Percentiles rank a stretch among this genome's conserved stretches.
These are phyloP conservation scores for Holcopasites calliopsidis DNA, from an alignment of 1,140 invertebrate species.

Conservation along the genomic window DNA sequence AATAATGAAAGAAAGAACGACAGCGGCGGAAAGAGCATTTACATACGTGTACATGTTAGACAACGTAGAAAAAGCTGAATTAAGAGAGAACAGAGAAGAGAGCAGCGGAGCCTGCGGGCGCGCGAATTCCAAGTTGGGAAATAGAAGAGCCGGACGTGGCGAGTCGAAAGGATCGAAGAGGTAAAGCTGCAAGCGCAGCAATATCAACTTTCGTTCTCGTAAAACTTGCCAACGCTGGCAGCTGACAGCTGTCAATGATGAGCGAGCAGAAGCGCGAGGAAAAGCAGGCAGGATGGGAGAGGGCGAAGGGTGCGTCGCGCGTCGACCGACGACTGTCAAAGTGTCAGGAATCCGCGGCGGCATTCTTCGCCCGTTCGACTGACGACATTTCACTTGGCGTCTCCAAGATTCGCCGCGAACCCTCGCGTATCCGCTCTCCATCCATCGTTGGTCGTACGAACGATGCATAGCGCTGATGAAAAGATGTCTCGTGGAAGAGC, in stretches of 20 bases:
- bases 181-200: constrained; percentile 61
- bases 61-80: no score
- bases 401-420: constrained; percentile 16
- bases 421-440: background rate
- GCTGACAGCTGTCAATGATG: constrained; percentile 74
- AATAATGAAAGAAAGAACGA: background rate
- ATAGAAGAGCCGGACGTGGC: background rate
- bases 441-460: no score
- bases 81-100: constrained; percentile 24
- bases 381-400: constrained; percentile 44
- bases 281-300: background rate
- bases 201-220: constrained; percentile 68
- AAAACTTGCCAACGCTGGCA: constrained; percentile 71
- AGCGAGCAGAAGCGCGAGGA: constrained; percentile 8
- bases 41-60: no score
- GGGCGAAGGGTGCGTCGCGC: constrained; percentile 44
- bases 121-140: background rate
- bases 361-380: constrained; percentile 48
- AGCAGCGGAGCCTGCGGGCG: background rate
- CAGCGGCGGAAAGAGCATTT: background rate
- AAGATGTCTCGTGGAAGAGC: constrained; percentile 12
- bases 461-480: background rate
- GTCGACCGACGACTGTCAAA: constrained; percentile 59
- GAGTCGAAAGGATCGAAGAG: constrained; percentile 1
- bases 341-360: constrained; percentile 52